These are phyloP conservation scores for Nomada lathburiana DNA, from an alignment of 2,888 invertebrate genomes.

Conservation along the genomic window DNA sequence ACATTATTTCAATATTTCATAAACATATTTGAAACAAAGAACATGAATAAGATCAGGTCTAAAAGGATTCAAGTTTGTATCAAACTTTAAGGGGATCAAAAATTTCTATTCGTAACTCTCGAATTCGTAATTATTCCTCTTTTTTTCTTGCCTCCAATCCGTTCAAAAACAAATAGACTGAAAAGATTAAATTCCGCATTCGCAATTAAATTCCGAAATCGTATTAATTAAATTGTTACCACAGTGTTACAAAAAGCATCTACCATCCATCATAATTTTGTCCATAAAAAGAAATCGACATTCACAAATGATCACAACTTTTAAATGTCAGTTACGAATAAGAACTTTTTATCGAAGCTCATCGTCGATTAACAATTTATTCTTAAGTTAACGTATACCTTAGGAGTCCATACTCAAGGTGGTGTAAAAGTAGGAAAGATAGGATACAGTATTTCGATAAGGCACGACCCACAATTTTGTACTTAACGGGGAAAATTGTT, in stretches of 20 bases:
- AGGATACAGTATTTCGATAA: conserved; percentile 62
- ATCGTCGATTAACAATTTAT: conserved; percentile 36
- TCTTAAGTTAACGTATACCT: conserved; percentile 42
- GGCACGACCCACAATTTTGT: conserved; percentile 60
- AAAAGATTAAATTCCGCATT: too few species aligned
- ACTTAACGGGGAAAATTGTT: conserved; percentile 63
- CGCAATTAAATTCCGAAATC: too few species aligned
- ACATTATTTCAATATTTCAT: not conserved
- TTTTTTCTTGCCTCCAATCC: not conserved
- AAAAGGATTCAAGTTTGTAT: conserved; percentile 35
- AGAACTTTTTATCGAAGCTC: conserved; percentile 26
- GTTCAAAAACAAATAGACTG: too few species aligned
- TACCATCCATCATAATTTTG: not conserved
- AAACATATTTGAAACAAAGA: not conserved
- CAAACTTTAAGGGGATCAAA: conserved; percentile 30
- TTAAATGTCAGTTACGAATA: conserved; percentile 7
- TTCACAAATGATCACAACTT: conserved; percentile 16
- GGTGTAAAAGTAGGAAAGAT: conserved; percentile 47
- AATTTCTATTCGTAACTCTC: conserved; percentile 29
- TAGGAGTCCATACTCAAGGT: conserved; percentile 21
- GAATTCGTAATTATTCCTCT: too few species aligned
- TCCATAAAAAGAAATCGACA: conserved; percentile 13
- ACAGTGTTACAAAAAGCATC: too few species aligned
- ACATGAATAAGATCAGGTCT: conserved; percentile 11
- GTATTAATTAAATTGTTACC: not conserved